These are phyloP conservation scores for Oriolus oriolus DNA, from an alignment of 2,113 vertebrate genomes.

Conservation along the genomic window DNA sequence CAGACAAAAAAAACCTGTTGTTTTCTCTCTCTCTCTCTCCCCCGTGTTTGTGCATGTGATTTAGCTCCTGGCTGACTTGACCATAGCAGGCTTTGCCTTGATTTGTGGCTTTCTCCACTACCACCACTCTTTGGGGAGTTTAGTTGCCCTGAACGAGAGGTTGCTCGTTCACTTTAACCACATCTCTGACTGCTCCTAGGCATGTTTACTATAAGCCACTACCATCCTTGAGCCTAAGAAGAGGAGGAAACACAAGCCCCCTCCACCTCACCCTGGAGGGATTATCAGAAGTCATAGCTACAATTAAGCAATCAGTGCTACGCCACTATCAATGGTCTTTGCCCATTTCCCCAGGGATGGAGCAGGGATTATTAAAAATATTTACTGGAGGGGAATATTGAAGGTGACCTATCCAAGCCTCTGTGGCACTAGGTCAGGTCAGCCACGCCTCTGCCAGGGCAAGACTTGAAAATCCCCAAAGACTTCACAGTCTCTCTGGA, in stretches of 20 bases:
- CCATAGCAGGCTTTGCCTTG: neutral
- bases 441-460: neutral
- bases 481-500: neutral
- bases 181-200: neutral
- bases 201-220: neutral
- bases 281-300: neutral
- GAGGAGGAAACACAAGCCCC: neutral
- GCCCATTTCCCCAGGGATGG: accelerated
- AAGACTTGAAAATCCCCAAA: neutral
- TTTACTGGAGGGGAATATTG: neutral
- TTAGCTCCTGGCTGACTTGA: neutral
- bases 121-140: neutral
- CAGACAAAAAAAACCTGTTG: neutral
- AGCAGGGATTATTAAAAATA: neutral
- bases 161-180: neutral
- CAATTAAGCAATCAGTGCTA: neutral
- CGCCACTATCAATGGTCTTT: neutral
- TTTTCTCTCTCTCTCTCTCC: neutral
- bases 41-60: neutral
- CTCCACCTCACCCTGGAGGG: neutral
- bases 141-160: neutral
- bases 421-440: neutral
- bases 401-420: neutral
- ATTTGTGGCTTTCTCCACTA: neutral
- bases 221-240: neutral